Evolutionary conservation across 2,888 invertebrate species (phyloP).

Genomic region (Agrotis exclamationis): DNA sequence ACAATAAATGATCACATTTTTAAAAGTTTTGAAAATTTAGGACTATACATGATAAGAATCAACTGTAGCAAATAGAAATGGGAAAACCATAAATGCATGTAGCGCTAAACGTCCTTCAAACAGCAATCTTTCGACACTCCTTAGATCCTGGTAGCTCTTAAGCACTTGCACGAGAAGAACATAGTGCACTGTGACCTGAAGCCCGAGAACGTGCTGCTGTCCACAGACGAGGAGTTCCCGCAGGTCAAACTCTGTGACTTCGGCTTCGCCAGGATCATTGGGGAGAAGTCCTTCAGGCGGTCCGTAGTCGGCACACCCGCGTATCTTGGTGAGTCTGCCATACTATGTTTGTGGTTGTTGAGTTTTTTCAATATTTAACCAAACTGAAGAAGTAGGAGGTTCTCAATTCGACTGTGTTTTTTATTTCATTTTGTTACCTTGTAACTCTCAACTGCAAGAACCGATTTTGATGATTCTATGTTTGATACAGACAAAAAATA

Average conservation of each 20-base stretch:
- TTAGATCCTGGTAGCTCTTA: constrained; percentile 98
- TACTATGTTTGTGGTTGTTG: neutral
- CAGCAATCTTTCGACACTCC: constrained; percentile 48
- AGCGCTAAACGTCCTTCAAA: neutral
- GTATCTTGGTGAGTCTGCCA: constrained; percentile 94
- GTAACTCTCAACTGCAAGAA: too few species aligned
- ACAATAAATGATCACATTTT: too few species aligned
- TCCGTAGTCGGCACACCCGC: constrained; percentile 99
- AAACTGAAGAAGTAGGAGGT: too few species aligned
- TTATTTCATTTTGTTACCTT: too few species aligned
- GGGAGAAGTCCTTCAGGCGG: constrained; percentile 99
- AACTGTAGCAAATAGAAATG: too few species aligned
- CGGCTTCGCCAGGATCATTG: constrained; percentile 99
- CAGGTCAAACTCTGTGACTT: constrained; percentile 99
- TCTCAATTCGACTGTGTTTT: too few species aligned
- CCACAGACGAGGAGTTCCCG: constrained; percentile 98
- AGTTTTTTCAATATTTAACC: too few species aligned
- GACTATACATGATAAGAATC: too few species aligned
- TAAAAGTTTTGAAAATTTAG: too few species aligned
- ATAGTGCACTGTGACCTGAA: constrained; percentile 99
- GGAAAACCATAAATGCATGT: neutral
- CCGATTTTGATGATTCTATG: too few species aligned
- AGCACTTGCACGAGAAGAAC: constrained; percentile 99
- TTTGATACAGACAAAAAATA: too few species aligned
- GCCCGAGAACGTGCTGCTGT: constrained; percentile 99